Conservation (phyloP, 1,140 invertebrate genomes). For the Adoxophyes honmai region DNA sequence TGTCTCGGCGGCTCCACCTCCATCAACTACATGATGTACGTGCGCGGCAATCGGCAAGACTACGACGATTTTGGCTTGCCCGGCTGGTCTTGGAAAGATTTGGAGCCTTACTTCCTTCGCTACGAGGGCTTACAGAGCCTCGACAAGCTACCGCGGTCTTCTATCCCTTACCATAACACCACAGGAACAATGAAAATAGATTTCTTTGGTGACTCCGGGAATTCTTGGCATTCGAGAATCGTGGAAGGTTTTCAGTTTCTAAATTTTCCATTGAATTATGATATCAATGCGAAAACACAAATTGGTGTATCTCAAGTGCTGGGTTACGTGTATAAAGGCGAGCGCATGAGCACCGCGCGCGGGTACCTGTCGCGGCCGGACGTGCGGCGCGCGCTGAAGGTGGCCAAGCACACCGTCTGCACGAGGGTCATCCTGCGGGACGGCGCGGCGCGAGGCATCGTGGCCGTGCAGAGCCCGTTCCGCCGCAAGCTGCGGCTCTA, state of each 20-base stretch:
- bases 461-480: constrained; percentile 17
- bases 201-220: constrained; percentile 77
- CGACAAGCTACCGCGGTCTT: constrained; percentile 31
- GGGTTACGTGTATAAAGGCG: constrained; percentile 37
- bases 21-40: constrained; percentile 90
- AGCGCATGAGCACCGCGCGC: constrained; percentile 41
- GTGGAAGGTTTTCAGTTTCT: constrained; percentile 72
- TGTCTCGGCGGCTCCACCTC: constrained; percentile 84
- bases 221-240: constrained; percentile 73
- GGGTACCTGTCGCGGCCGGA: constrained; percentile 40
- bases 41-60: constrained; percentile 84
- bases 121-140: constrained; percentile 42
- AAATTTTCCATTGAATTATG: constrained; percentile 53
- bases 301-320: constrained; percentile 71
- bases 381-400: constrained; percentile 82
- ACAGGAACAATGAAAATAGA: constrained; percentile 79
- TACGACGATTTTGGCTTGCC: constrained; percentile 64
- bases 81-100: constrained; percentile 42
- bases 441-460: constrained; percentile 81
- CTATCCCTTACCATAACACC: constrained; percentile 73
- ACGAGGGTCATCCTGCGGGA: constrained; percentile 85
- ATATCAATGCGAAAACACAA: constrained; percentile 77
- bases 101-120: constrained; percentile 44
- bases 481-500: constrained; percentile 41
- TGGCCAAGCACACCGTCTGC: constrained; percentile 83